These are phyloP conservation scores for Empis livida DNA, from an alignment of 2,888 invertebrate species.

Conservation along the genomic window DNA sequence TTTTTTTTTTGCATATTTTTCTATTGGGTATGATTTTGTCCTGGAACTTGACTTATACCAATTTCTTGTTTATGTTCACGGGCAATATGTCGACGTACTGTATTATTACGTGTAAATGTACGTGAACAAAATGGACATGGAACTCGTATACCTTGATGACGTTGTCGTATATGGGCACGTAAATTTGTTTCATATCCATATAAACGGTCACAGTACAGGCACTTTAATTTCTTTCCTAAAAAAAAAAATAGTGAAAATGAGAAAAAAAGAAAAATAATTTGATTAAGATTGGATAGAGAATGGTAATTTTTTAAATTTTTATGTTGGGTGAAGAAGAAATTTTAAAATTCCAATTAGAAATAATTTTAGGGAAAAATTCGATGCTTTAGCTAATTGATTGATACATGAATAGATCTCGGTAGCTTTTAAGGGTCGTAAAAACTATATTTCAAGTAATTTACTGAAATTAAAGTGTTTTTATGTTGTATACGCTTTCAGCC, in stretches of 20 bases:
- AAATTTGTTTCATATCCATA: slow-evolving; percentile 89
- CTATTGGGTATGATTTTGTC: slow-evolving; percentile 36
- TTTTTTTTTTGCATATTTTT: slow-evolving; percentile 13
- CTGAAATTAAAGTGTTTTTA: no score
- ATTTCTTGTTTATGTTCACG: slow-evolving; percentile 68
- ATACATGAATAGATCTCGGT: no score
- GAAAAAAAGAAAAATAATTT: background rate
- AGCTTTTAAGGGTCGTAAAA: no score
- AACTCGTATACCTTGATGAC: slow-evolving; percentile 84
- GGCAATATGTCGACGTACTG: slow-evolving; percentile 79
- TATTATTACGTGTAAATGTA: slow-evolving; percentile 86
- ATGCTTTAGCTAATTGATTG: no score
- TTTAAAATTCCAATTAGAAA: no score
- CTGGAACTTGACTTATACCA: slow-evolving; percentile 22
- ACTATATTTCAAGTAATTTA: no score
- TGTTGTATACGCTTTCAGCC: no score
- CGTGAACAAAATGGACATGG: slow-evolving; percentile 84
- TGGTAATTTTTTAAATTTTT: no score
- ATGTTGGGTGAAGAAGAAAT: no score
- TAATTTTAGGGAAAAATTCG: no score
- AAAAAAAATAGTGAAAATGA: slow-evolving; percentile 13
- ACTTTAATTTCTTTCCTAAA: slow-evolving; percentile 81
- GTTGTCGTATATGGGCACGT: slow-evolving; percentile 80
- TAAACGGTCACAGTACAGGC: slow-evolving; percentile 82
- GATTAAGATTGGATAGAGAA: no score